Conservation (phyloP, 2,888 invertebrate genomes). For the Hirtodrosophila cameraria region DNA sequence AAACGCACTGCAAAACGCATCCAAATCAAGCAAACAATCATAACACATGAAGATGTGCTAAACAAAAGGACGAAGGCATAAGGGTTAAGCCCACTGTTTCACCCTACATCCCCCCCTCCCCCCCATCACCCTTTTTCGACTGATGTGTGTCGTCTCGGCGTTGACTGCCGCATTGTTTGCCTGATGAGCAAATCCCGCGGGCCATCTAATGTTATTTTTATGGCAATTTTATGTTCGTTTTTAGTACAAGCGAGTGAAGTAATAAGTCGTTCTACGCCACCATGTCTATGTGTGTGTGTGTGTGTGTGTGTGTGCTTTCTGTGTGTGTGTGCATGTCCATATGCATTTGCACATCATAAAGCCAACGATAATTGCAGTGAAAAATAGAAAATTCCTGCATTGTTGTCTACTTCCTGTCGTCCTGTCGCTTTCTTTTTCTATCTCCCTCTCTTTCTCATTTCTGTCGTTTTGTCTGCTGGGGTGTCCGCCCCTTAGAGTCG, state of each 20-base stretch:
- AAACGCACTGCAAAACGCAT: constrained; percentile 1
- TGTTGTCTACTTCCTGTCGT: constrained; percentile 27
- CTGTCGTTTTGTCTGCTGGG: background rate
- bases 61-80: constrained; percentile 23
- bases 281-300: background rate
- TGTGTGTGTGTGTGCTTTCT: background rate
- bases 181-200: constrained; percentile 54
- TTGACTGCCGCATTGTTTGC: constrained; percentile 50
- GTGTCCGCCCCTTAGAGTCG: constrained; percentile 31
- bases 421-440: background rate
- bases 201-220: constrained; percentile 62
- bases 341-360: constrained; percentile 64
- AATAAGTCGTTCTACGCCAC: constrained; percentile 24
- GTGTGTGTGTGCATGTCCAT: constrained; percentile 15
- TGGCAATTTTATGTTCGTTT: constrained; percentile 59
- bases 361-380: constrained; percentile 61
- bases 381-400: constrained; percentile 62
- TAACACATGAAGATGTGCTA: constrained; percentile 32
- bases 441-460: background rate
- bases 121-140: too few species aligned
- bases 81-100: too few species aligned
- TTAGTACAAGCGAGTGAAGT: constrained; percentile 18
- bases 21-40: constrained; percentile 49
- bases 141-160: constrained; percentile 35
- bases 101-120: too few species aligned